Evolutionary conservation across 2,797 vertebrate genomes (phyloP).

Genomic region (Pseudochirops cupreus): DNA sequence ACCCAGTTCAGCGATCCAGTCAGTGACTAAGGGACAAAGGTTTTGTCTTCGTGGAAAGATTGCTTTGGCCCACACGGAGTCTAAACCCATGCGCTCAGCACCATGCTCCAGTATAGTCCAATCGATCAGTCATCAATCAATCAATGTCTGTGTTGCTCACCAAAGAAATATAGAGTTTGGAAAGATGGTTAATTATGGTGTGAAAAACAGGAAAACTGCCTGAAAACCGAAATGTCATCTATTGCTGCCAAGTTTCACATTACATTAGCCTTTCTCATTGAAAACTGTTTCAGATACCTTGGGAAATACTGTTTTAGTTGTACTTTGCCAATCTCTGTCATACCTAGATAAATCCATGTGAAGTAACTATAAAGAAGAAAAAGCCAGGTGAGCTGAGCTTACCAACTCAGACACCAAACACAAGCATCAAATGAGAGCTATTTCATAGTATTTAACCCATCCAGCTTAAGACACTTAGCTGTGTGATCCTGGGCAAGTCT

Average conservation of each 20-base stretch:
- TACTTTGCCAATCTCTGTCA: constrained; percentile 30
- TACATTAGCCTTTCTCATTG: constrained; percentile 53
- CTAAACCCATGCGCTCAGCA: neutral
- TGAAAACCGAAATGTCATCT: constrained; percentile 46
- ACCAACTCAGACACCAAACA: neutral
- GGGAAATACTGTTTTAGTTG: constrained; percentile 55
- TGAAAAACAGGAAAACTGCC: constrained; percentile 30
- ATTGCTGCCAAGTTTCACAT: constrained; percentile 61
- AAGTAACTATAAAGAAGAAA: neutral
- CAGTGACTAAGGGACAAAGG: neutral
- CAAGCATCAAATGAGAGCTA: neutral
- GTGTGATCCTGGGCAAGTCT: neutral
- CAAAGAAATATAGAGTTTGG: constrained; percentile 9
- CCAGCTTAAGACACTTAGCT: neutral
- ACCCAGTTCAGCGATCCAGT: neutral
- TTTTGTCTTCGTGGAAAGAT: neutral
- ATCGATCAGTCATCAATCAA: neutral
- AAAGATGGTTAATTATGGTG: neutral
- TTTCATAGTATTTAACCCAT: neutral
- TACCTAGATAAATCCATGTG: neutral
- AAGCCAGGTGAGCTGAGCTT: neutral
- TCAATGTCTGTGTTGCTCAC: neutral
- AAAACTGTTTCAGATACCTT: constrained; percentile 67
- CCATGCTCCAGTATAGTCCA: neutral
- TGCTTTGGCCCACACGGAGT: neutral